Conservation (phyloP, 2,113 vertebrate genomes). For the Lagopus muta region DNA sequence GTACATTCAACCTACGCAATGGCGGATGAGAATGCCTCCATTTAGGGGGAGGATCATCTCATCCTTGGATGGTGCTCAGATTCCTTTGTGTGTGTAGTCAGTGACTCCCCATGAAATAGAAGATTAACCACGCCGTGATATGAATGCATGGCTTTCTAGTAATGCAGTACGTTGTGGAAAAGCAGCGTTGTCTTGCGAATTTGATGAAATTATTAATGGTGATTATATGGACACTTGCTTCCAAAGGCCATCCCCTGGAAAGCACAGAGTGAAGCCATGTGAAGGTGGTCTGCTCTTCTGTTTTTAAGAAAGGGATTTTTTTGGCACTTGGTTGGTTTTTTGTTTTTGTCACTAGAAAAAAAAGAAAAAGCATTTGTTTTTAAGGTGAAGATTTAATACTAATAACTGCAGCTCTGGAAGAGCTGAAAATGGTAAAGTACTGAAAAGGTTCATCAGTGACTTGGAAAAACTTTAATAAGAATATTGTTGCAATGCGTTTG, state of each 20-base stretch:
- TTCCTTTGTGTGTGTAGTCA: background rate
- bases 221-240: fast-evolving
- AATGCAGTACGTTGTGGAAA: background rate
- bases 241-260: background rate
- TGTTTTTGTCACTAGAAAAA: background rate
- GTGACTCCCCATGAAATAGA: background rate
- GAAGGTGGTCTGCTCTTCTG: background rate
- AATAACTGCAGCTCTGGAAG: background rate
- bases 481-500: fast-evolving
- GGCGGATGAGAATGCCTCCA: background rate
- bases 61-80: background rate
- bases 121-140: background rate
- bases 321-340: background rate
- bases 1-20: background rate
- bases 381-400: background rate
- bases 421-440: background rate
- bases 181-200: background rate
- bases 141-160: background rate
- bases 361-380: background rate
- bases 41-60: background rate
- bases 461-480: background rate
- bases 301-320: background rate
- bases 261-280: background rate
- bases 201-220: background rate
- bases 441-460: background rate